These are phyloP conservation scores for Holocentrus rufus DNA, from an alignment of 2,797 vertebrate species.

Conservation along the genomic window DNA sequence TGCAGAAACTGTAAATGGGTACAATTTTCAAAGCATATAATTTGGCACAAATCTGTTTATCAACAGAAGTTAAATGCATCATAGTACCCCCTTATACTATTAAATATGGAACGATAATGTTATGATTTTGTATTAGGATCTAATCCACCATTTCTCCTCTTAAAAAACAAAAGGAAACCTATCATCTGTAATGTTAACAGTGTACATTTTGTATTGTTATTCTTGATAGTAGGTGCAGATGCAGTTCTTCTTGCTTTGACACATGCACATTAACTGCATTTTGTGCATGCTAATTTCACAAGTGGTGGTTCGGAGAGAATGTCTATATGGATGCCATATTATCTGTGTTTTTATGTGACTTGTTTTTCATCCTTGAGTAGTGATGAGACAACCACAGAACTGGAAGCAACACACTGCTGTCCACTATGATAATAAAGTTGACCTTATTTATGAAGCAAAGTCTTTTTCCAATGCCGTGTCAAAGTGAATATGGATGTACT, in stretches of 20 bases:
- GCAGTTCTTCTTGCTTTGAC: constrained; percentile 20
- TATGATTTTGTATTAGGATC: background rate
- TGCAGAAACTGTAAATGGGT: constrained; percentile 53
- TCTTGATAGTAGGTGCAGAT: constrained; percentile 13
- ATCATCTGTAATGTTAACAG: constrained; percentile 22
- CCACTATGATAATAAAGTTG: constrained; percentile 53
- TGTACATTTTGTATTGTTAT: constrained; percentile 37
- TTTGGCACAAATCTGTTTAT: constrained; percentile 7
- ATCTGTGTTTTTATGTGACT: constrained; percentile 51
- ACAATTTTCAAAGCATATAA: constrained; percentile 8
- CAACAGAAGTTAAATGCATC: background rate
- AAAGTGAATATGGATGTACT: background rate
- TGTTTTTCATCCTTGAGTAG: constrained; percentile 55
- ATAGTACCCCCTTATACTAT: background rate
- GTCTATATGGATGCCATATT: constrained; percentile 34
- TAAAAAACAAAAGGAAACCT: background rate
- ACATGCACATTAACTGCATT: constrained; percentile 44
- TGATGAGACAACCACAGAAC: constrained; percentile 41
- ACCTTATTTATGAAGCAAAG: constrained; percentile 38
- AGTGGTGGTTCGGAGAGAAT: constrained; percentile 17
- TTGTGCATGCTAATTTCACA: constrained; percentile 55
- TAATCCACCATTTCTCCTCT: background rate
- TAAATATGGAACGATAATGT: background rate
- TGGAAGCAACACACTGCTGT: constrained; percentile 48
- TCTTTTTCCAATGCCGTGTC: constrained; percentile 20